Percentiles rank a stretch among this genome's conserved stretches.
phyloP scores from a whole-genome alignment of 2,113 vertebrate species.

The Tupaia chinensis region DNA sequence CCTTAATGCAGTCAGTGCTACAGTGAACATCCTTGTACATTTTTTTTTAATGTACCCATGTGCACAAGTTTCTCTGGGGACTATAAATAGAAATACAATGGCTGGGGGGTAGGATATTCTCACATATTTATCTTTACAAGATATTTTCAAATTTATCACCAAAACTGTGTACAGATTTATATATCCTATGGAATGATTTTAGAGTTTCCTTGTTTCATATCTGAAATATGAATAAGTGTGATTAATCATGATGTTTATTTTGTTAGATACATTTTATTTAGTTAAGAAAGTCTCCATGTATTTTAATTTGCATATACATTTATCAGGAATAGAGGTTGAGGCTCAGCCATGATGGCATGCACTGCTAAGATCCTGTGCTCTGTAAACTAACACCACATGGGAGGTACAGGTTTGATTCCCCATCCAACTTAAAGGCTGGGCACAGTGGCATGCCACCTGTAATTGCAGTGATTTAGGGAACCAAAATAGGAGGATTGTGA shows the following conservation, averaged over 20 bases:
- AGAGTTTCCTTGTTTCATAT: background rate
- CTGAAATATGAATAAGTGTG: background rate
- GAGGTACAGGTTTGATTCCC: no score
- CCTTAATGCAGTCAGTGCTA: background rate
- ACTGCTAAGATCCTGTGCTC: no score
- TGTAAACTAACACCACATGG: no score
- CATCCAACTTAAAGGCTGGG: no score
- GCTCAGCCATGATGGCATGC: background rate
- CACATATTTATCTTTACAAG: background rate
- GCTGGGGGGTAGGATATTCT: background rate
- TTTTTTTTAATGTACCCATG: background rate
- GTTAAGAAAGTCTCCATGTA: background rate
- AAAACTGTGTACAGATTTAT: background rate
- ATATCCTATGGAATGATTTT: background rate
- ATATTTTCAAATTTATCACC: background rate
- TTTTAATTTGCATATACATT: background rate
- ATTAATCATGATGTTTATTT: background rate
- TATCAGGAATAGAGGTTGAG: background rate
- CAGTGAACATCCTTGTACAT: background rate
- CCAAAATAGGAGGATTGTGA: no score
- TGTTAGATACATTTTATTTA: background rate
- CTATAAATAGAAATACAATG: background rate
- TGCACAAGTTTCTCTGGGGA: background rate
- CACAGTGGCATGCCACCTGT: no score
- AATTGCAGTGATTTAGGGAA: no score